phyloP scores from a whole-genome alignment of 2,797 vertebrate genomes.

The Hybognathus amarus region DNA sequence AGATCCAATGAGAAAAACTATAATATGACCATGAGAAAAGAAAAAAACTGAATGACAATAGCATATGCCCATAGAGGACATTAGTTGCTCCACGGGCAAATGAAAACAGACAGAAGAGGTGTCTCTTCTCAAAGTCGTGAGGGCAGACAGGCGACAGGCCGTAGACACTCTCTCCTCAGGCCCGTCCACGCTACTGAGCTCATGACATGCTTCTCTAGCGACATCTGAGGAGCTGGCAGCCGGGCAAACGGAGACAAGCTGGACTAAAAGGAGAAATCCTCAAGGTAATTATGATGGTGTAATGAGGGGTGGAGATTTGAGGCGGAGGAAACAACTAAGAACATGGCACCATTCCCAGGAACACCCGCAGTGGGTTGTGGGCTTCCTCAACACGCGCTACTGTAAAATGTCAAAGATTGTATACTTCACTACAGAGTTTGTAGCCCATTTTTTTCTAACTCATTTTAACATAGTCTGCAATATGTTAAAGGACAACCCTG shows the following conservation, averaged over 20 bases:
- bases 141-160: constrained; percentile 28
- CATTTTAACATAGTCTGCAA: neutral
- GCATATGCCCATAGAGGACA: constrained; percentile 8
- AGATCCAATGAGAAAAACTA: neutral
- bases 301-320: constrained; percentile 50
- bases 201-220: constrained; percentile 69
- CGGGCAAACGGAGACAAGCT: constrained; percentile 66
- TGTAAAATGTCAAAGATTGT: constrained; percentile 61
- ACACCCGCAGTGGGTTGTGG: constrained; percentile 60
- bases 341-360: constrained; percentile 66
- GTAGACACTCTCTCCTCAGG: constrained; percentile 64
- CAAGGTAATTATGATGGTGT: constrained; percentile 74
- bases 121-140: constrained; percentile 34
- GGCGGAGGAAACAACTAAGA: constrained; percentile 57
- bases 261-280: constrained; percentile 66
- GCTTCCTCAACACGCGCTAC: constrained; percentile 47
- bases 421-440: neutral
- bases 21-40: neutral
- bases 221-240: constrained; percentile 75
- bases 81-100: neutral
- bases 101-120: constrained; percentile 48
- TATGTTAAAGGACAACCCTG: too few relatives aligned
- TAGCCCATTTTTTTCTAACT: neutral
- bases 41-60: constrained; percentile 14
- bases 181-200: constrained; percentile 62